A percentile compares a stretch with the other conserved stretches of the same genome.
Evolutionary conservation across 2,888 invertebrate species (phyloP).

Genomic region (Xestobium rufovillosum): DNA sequence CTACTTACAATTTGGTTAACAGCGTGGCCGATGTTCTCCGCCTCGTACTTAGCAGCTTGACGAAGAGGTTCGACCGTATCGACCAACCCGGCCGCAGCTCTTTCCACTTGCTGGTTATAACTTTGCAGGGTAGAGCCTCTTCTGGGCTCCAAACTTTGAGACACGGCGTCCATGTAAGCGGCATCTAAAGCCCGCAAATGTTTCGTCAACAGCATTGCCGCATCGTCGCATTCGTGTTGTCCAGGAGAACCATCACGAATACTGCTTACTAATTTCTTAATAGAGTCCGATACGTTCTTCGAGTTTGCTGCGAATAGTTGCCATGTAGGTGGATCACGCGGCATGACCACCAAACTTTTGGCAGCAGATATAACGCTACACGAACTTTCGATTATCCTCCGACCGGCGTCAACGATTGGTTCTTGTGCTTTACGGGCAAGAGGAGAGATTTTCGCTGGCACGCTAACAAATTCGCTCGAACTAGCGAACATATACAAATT

Average conservation of each 20-base stretch:
- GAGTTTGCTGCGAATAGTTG: constrained; percentile 89
- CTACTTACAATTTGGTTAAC: constrained; percentile 63
- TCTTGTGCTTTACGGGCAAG: constrained; percentile 79
- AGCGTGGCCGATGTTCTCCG: constrained; percentile 87
- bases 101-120: constrained; percentile 41
- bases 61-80: constrained; percentile 82
- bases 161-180: constrained; percentile 76
- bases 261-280: constrained; percentile 87
- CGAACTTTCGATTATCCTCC: constrained; percentile 72
- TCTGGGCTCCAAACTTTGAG: constrained; percentile 36
- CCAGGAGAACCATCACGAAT: constrained; percentile 95
- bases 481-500: constrained; percentile 88
- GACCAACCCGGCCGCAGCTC: constrained; percentile 69
- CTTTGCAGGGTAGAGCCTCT: constrained; percentile 45
- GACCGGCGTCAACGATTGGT: constrained; percentile 78
- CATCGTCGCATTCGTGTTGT: constrained; percentile 84
- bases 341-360: constrained; percentile 78
- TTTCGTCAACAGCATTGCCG: constrained; percentile 67
- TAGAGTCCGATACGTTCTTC: constrained; percentile 92
- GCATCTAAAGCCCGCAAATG: constrained; percentile 79
- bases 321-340: constrained; percentile 90
- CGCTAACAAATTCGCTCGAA: constrained; percentile 86
- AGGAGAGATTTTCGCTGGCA: constrained; percentile 84
- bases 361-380: constrained; percentile 87
- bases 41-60: constrained; percentile 79